phyloP scores from a whole-genome alignment of 2,797 vertebrate species.

The Anabacerthia variegaticeps region DNA sequence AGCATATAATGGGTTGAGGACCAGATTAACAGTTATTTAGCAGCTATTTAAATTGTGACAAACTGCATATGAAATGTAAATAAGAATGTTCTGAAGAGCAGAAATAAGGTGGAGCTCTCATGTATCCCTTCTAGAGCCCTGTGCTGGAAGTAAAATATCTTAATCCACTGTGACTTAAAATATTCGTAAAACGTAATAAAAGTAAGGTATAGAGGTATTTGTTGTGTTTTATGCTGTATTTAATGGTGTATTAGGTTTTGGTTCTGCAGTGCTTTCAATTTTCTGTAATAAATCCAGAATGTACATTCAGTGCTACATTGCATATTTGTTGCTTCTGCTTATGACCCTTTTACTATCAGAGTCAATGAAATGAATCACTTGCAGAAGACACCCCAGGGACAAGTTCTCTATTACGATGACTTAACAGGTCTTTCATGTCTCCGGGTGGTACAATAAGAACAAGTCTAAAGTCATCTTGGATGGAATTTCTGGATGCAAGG shows the following conservation, averaged over 20 bases:
- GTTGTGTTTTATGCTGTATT: conserved; percentile 22
- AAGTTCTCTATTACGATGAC: conserved; percentile 41
- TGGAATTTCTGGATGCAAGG: conserved; percentile 23
- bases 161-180: background rate
- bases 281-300: conserved; percentile 39
- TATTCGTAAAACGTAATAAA: conserved; percentile 1
- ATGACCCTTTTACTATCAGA: conserved; percentile 52
- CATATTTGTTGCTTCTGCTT: conserved; percentile 57
- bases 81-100: background rate
- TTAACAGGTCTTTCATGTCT: conserved; percentile 46
- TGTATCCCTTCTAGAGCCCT: background rate
- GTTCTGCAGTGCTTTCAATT: background rate
- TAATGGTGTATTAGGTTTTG: conserved; percentile 19
- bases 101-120: background rate
- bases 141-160: background rate
- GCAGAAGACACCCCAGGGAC: conserved; percentile 52
- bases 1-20: background rate
- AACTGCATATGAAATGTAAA: background rate
- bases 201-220: conserved; percentile 1
- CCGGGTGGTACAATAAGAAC: conserved; percentile 13
- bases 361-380: conserved; percentile 54
- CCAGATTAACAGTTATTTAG: conserved; percentile 1
- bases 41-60: background rate
- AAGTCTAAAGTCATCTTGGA: conserved; percentile 38
- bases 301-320: background rate